phyloP scores from a whole-genome alignment of 2,113 vertebrate genomes.

The Athene noctua region DNA sequence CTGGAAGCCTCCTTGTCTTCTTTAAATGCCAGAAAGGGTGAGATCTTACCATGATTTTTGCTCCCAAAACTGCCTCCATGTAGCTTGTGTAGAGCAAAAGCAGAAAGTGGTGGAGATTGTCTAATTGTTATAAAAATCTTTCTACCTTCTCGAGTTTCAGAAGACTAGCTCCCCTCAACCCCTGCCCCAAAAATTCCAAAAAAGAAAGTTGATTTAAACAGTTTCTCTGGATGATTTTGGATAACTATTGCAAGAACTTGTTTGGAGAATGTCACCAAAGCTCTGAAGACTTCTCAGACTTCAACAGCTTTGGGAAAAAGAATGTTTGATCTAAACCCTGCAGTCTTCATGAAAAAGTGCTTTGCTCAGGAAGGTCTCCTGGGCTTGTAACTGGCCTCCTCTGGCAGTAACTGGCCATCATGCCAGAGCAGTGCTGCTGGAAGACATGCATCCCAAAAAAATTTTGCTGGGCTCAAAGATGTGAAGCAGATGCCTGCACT shows the following conservation, averaged over 20 bases:
- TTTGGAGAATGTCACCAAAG: neutral
- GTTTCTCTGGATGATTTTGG: neutral
- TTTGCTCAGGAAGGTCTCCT: neutral
- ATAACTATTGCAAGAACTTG: neutral
- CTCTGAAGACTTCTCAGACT: neutral
- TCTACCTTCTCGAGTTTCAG: neutral
- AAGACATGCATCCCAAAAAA: neutral
- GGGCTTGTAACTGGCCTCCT: neutral
- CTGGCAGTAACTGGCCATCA: neutral
- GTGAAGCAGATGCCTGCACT: rapidly evolving
- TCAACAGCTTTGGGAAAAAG: neutral
- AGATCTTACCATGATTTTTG: neutral
- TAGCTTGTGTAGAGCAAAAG: neutral
- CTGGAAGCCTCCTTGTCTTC: neutral
- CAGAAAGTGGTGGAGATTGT: neutral
- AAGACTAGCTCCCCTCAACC: neutral
- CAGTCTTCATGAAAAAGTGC: neutral
- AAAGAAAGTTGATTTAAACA: neutral
- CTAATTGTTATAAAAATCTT: neutral
- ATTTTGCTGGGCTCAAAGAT: neutral
- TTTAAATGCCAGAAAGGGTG: neutral
- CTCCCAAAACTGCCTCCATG: neutral
- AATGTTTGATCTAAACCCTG: neutral
- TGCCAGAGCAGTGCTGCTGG: neutral
- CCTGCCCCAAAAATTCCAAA: neutral